A percentile compares a stretch with the other conserved stretches of the same genome.
phyloP scores from a whole-genome alignment of 2,113 vertebrate species.

The Ptilonorhynchus violaceus region DNA sequence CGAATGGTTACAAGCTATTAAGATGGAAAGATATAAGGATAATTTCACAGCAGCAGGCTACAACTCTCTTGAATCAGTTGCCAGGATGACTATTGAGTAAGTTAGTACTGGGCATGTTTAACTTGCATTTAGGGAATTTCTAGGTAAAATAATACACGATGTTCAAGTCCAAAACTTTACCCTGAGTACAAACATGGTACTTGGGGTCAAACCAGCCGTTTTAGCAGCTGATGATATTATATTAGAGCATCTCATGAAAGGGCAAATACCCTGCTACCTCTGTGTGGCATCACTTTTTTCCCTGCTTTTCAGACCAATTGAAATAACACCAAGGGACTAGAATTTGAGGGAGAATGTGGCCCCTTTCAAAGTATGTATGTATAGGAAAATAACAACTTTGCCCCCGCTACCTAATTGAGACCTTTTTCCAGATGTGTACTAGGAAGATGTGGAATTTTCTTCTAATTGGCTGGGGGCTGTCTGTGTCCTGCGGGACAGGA shows the following conservation, averaged over 20 bases:
- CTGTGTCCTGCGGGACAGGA: not conserved
- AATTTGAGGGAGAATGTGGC: not conserved
- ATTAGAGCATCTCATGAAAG: not conserved
- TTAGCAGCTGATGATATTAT: not conserved
- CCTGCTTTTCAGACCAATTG: not conserved
- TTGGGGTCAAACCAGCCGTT: not conserved
- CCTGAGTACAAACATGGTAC: not conserved
- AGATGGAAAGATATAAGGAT: constrained; percentile 98
- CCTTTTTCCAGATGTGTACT: not conserved
- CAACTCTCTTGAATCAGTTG: constrained; percentile 95
- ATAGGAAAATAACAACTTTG: not conserved
- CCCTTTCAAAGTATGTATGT: not conserved
- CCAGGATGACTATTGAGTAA: constrained; percentile 99
- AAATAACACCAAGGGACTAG: not conserved
- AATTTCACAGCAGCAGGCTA: constrained; percentile 98
- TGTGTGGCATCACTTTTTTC: not conserved
- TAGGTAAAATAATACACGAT: not conserved
- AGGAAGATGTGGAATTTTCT: not conserved
- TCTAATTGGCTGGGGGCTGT: not conserved
- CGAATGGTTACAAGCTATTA: constrained; percentile 99
- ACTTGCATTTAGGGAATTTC: constrained; percentile 36
- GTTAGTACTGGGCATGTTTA: constrained; percentile 69
- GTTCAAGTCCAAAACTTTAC: not conserved
- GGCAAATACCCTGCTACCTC: not conserved
- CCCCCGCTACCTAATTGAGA: not conserved